phyloP scores from a whole-genome alignment of 2,797 vertebrate species.

The Cynodonichthys magdalenae region DNA sequence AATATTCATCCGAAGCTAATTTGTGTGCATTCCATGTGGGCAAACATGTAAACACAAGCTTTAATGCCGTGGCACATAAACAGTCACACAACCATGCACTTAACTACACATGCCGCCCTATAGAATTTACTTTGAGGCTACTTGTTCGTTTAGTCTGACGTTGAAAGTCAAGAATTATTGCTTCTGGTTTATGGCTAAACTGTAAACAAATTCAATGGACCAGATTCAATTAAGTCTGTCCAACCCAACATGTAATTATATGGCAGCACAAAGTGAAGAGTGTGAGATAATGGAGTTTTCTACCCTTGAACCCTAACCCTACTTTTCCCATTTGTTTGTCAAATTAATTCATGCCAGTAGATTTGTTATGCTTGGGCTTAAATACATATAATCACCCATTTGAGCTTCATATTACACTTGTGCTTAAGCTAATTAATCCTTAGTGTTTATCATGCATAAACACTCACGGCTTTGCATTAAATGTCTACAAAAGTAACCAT shows the following conservation, averaged over 20 bases:
- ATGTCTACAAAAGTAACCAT: conserved; percentile 44
- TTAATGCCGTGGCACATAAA: conserved; percentile 20
- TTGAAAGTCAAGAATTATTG: conserved; percentile 67
- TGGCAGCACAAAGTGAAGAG: conserved; percentile 60
- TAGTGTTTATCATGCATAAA: conserved; percentile 75
- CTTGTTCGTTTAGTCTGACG: conserved; percentile 52
- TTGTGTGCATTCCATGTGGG: conserved; percentile 68
- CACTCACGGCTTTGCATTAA: conserved; percentile 66
- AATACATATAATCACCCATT: conserved; percentile 77
- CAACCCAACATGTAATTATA: conserved; percentile 75
- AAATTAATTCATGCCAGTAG: conserved; percentile 75
- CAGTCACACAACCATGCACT: conserved; percentile 13
- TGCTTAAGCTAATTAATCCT: conserved; percentile 78
- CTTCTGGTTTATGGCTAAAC: conserved; percentile 62
- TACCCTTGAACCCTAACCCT: conserved; percentile 71
- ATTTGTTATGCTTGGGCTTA: conserved; percentile 71
- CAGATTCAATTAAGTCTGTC: conserved; percentile 74
- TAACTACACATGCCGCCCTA: conserved; percentile 9
- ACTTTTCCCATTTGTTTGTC: conserved; percentile 76
- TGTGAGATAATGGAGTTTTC: conserved; percentile 67
- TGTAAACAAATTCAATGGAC: conserved; percentile 72
- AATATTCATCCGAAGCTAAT: conserved; percentile 80
- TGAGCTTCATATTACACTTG: conserved; percentile 79
- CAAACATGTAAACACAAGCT: conserved; percentile 47
- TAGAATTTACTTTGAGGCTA: conserved; percentile 53